Evolutionary conservation across 1,140 invertebrate species (phyloP).

Genomic region (Ceratoteleas bidentatus): DNA sequence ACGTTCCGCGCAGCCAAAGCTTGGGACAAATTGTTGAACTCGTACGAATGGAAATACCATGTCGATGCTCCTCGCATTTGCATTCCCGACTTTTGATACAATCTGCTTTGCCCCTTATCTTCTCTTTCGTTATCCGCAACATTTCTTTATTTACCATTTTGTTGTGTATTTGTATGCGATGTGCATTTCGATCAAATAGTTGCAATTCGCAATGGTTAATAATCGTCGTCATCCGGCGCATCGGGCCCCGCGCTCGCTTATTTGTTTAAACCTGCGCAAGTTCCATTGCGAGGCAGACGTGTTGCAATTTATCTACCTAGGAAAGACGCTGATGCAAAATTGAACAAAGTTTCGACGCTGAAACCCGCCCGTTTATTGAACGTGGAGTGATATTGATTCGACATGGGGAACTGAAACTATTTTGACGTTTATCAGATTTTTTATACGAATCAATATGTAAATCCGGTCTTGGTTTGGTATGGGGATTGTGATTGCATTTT

Average conservation of each 20-base stretch:
- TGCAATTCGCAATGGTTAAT: slow-evolving; percentile 17
- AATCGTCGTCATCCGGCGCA: neutral
- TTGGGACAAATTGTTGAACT: slow-evolving; percentile 65
- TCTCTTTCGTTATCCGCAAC: slow-evolving; percentile 62
- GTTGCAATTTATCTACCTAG: neutral
- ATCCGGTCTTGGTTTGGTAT: no score
- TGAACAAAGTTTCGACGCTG: no score
- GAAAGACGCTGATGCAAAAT: no score
- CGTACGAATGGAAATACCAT: slow-evolving; percentile 65
- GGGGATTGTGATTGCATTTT: no score
- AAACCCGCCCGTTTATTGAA: no score
- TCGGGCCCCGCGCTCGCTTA: neutral
- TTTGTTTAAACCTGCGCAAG: neutral
- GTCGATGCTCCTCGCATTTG: slow-evolving; percentile 65
- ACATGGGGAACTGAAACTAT: no score
- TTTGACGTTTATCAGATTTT: no score
- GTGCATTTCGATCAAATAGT: slow-evolving; percentile 44
- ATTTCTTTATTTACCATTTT: slow-evolving; percentile 60
- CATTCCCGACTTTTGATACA: slow-evolving; percentile 64
- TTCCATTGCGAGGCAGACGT: no score
- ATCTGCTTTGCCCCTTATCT: slow-evolving; percentile 62
- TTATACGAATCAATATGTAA: no score
- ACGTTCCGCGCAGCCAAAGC: slow-evolving; percentile 59
- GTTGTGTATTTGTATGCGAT: slow-evolving; percentile 56
- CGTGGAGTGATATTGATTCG: no score